These are phyloP conservation scores for Chelonoidis abingdonii DNA, from an alignment of 2,113 vertebrate species.

Conservation along the genomic window DNA sequence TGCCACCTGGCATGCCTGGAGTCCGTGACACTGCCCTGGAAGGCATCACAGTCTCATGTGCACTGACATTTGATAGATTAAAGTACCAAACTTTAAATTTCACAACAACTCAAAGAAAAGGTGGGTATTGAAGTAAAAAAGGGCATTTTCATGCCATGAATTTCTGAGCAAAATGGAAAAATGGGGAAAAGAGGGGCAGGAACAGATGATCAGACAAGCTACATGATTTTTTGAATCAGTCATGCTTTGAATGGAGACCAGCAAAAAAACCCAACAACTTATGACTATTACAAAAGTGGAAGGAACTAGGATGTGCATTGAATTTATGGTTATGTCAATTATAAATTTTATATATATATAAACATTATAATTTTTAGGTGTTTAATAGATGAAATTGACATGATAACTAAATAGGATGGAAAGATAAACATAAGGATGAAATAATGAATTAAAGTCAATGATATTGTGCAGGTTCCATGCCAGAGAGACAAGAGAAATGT, in stretches of 20 bases:
- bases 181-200: not conserved
- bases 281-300: not conserved
- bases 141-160: not conserved
- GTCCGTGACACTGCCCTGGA: conserved; percentile 89
- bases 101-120: not conserved
- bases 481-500: not conserved
- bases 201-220: not conserved
- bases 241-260: not conserved
- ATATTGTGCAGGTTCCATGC: not conserved
- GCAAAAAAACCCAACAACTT: not conserved
- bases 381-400: not conserved
- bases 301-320: not conserved
- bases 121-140: not conserved
- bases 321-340: not conserved
- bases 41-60: not conserved
- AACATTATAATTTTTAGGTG: not conserved
- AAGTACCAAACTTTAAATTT: not conserved
- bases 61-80: not conserved
- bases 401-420: not conserved
- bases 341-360: not conserved
- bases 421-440: not conserved
- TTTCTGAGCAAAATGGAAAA: not conserved
- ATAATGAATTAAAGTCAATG: not conserved
- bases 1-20: conserved; percentile 89
- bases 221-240: not conserved